A percentile compares a stretch with the other conserved stretches of the same genome.
phyloP scores from a whole-genome alignment of 2,888 invertebrate species.

The Mamestra brassicae region DNA sequence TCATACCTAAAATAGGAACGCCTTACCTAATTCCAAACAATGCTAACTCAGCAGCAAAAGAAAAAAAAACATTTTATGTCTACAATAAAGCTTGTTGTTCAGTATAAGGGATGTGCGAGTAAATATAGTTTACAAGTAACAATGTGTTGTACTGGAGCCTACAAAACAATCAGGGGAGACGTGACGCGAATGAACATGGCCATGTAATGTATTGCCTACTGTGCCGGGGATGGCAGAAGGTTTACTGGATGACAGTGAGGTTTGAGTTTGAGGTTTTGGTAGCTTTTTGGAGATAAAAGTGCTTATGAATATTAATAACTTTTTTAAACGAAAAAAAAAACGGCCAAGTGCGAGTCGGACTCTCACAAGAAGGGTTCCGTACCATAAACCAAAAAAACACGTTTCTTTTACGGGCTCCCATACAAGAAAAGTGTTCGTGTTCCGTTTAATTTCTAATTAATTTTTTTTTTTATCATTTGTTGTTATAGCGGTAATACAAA shows the following conservation, averaged over 20 bases:
- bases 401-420: too few species aligned
- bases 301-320: too few species aligned
- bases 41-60: slow-evolving; percentile 4
- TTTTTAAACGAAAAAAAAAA: too few species aligned
- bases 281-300: background rate
- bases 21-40: background rate
- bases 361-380: too few species aligned
- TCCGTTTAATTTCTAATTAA: too few species aligned
- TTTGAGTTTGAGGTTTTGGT: background rate
- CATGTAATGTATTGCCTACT: slow-evolving; percentile 18
- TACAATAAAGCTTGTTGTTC: slow-evolving; percentile 43
- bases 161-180: slow-evolving; percentile 77
- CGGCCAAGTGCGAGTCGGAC: too few species aligned
- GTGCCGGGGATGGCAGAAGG: slow-evolving; percentile 8
- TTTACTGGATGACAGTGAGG: background rate
- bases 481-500: too few species aligned
- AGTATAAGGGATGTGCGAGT: slow-evolving; percentile 50
- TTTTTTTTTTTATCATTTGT: too few species aligned
- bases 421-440: too few species aligned
- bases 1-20: background rate
- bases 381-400: too few species aligned
- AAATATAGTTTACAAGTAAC: slow-evolving; percentile 70
- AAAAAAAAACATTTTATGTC: slow-evolving; percentile 13
- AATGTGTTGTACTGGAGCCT: slow-evolving; percentile 73
- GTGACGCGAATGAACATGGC: slow-evolving; percentile 64